These are phyloP conservation scores for Danaus chrysippus DNA, from an alignment of 2,888 invertebrate genomes.

Conservation along the genomic window DNA sequence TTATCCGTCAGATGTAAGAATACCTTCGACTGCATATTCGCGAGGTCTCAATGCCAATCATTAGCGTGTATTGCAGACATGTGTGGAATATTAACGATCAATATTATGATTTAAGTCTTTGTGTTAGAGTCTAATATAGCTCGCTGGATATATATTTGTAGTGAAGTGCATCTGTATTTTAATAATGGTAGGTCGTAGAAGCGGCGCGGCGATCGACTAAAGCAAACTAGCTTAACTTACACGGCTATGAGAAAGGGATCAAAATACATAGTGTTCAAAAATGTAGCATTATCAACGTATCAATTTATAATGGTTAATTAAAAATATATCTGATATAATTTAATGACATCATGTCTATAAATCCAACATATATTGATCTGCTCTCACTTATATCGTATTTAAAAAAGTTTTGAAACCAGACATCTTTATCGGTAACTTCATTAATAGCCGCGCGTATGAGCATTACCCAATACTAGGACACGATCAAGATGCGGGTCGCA, in stretches of 20 bases:
- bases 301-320: too few relatives aligned
- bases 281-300: neutral
- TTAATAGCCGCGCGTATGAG: too few relatives aligned
- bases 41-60: slow-evolving; percentile 44
- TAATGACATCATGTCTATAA: too few relatives aligned
- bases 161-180: slow-evolving; percentile 22
- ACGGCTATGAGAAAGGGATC: too few relatives aligned
- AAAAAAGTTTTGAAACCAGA: too few relatives aligned
- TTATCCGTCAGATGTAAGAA: neutral
- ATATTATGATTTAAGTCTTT: slow-evolving; percentile 9
- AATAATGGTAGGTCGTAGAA: slow-evolving; percentile 19
- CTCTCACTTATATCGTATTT: too few relatives aligned
- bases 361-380: too few relatives aligned
- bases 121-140: slow-evolving; percentile 16
- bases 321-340: too few relatives aligned
- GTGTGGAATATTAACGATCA: slow-evolving; percentile 22
- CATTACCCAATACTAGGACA: too few relatives aligned
- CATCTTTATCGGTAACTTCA: too few relatives aligned
- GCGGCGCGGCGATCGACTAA: slow-evolving; percentile 16
- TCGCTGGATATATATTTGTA: slow-evolving; percentile 12
- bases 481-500: too few relatives aligned
- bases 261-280: neutral
- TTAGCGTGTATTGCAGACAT: slow-evolving; percentile 31
- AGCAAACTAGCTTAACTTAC: slow-evolving; percentile 15
- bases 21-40: slow-evolving; percentile 32